phyloP scores from a whole-genome alignment of 2,797 vertebrate genomes.

The Echiichthys vipera region DNA sequence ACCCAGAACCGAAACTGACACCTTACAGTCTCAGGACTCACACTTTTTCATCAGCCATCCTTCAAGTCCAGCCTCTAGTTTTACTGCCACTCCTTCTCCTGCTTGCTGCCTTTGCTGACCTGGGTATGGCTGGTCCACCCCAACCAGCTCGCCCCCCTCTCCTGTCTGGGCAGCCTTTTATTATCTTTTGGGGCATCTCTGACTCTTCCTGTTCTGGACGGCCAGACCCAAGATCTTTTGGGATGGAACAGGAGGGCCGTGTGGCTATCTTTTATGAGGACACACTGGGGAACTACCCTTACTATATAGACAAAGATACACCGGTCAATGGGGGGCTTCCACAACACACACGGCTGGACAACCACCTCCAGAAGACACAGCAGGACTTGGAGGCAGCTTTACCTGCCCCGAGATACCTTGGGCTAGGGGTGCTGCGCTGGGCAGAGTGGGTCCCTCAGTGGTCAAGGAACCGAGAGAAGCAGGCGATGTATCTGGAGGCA shows the following conservation, averaged over 20 bases:
- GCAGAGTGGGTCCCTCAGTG: slow-evolving; percentile 85
- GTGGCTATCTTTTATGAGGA: slow-evolving; percentile 85
- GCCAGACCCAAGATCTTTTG: slow-evolving; percentile 76
- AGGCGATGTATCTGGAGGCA: slow-evolving; percentile 77
- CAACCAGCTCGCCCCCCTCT: slow-evolving; percentile 80
- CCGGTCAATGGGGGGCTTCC: slow-evolving; percentile 83
- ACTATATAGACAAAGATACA: slow-evolving; percentile 78
- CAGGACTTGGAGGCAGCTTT: slow-evolving; percentile 77
- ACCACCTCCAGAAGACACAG: slow-evolving; percentile 82
- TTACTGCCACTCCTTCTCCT: slow-evolving; percentile 58
- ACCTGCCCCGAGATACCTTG: slow-evolving; percentile 80
- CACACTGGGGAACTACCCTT: slow-evolving; percentile 84
- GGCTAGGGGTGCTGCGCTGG: slow-evolving; percentile 84
- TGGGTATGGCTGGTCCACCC: slow-evolving; percentile 58
- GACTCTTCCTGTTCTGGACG: slow-evolving; percentile 79
- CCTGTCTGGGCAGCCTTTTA: slow-evolving; percentile 84
- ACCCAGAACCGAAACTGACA: slow-evolving; percentile 34
- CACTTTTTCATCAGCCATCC: slow-evolving; percentile 3
- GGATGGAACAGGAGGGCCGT: slow-evolving; percentile 81
- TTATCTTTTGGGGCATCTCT: slow-evolving; percentile 85
- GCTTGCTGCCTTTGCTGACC: slow-evolving; percentile 51
- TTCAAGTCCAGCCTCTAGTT: slow-evolving; percentile 25
- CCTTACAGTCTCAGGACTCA: slow-evolving; percentile 25
- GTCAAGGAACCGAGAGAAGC: slow-evolving; percentile 78
- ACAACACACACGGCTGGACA: slow-evolving; percentile 83